phyloP scores from a whole-genome alignment of 2,888 invertebrate species.

The Phalangium opilio region DNA sequence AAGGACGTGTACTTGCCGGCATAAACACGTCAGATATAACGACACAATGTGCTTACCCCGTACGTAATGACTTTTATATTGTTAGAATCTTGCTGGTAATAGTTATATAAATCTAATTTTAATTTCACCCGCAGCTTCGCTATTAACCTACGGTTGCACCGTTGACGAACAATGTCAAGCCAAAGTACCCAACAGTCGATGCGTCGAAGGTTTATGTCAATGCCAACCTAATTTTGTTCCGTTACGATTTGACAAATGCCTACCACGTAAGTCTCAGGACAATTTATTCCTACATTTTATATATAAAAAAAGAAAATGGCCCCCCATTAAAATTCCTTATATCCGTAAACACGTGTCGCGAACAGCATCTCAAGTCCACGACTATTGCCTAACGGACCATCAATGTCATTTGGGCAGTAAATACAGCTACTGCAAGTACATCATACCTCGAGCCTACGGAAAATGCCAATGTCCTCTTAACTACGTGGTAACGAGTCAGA shows the following conservation, averaged over 20 bases:
- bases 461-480: constrained; percentile 61
- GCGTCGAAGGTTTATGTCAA: constrained; percentile 63
- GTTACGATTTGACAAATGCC: constrained; percentile 74
- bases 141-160: constrained; percentile 65
- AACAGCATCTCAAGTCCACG: constrained; percentile 68
- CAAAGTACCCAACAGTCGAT: constrained; percentile 75
- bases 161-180: constrained; percentile 70
- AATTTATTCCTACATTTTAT: background rate
- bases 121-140: constrained; percentile 31
- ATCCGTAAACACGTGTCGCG: background rate
- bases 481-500: constrained; percentile 10
- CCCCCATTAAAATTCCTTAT: background rate
- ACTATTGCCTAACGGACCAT: constrained; percentile 75
- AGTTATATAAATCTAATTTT: too few relatives aligned
- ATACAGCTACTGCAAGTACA: constrained; percentile 71
- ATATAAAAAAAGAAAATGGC: background rate
- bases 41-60: constrained; percentile 65
- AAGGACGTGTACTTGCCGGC: constrained; percentile 18
- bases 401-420: constrained; percentile 71
- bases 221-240: constrained; percentile 71
- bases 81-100: too few relatives aligned
- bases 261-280: constrained; percentile 57
- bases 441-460: constrained; percentile 75
- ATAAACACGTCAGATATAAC: constrained; percentile 39
- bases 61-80: constrained; percentile 44